These are phyloP conservation scores for Trachelus stipa DNA, from an alignment of 2,888 invertebrate genomes.

Conservation along the genomic window DNA sequence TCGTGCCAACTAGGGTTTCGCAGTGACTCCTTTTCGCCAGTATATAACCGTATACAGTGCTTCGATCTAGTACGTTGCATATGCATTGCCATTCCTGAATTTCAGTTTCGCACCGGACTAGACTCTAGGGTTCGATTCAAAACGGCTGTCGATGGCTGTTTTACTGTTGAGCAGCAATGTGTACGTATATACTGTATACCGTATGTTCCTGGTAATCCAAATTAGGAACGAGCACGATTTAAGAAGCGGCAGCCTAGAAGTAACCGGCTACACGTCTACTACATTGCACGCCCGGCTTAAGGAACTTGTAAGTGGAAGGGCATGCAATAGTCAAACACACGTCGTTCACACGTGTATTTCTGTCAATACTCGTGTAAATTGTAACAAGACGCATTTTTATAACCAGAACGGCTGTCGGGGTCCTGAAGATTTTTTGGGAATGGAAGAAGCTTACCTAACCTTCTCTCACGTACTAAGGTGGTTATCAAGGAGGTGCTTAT, in stretches of 20 bases:
- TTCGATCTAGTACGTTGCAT: background rate
- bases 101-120: background rate
- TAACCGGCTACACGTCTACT: background rate
- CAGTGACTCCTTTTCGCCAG: conserved; percentile 26
- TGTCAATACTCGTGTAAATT: background rate
- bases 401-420: background rate
- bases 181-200: background rate
- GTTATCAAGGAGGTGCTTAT: background rate
- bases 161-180: background rate
- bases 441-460: background rate
- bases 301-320: no score
- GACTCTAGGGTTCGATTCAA: background rate
- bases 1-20: conserved; percentile 56
- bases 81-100: background rate
- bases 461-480: background rate
- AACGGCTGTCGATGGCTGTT: background rate
- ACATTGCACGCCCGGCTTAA: background rate
- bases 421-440: background rate
- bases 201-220: background rate
- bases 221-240: background rate
- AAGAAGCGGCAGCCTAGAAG: background rate
- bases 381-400: background rate
- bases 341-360: background rate
- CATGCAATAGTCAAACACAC: background rate
- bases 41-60: background rate